Evolutionary conservation across 2,888 invertebrate species (phyloP).

Genomic region (Nycteola revayana): DNA sequence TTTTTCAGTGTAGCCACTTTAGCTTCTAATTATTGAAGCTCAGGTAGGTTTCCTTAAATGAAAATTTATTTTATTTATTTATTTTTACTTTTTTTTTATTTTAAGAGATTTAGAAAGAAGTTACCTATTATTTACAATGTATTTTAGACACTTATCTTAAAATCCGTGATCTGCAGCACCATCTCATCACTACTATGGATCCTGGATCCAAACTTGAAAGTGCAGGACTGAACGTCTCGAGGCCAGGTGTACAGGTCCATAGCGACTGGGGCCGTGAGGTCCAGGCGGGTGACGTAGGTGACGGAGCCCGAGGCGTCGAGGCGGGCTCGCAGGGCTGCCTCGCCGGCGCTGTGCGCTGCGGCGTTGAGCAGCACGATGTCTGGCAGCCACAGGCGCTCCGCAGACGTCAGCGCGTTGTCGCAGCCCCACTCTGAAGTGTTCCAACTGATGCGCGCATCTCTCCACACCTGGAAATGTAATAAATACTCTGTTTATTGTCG

Average conservation of each 20-base stretch:
- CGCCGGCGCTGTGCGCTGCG: conserved; percentile 82
- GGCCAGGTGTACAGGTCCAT: conserved; percentile 86
- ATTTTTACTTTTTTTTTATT: no score
- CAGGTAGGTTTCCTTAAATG: no score
- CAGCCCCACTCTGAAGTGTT: conserved; percentile 85
- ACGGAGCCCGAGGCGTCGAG: conserved; percentile 84
- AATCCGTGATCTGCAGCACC: conserved; percentile 47
- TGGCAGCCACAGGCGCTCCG: conserved; percentile 90
- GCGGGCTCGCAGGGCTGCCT: conserved; percentile 86
- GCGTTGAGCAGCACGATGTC: conserved; percentile 88
- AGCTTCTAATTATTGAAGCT: no score
- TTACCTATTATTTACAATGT: no score
- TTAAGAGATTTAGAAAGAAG: no score
- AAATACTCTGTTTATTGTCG: no score
- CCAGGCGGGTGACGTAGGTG: conserved; percentile 48
- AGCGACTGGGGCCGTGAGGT: conserved; percentile 52
- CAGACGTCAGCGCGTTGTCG: conserved; percentile 81
- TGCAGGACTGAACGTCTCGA: conserved; percentile 85
- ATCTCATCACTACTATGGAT: conserved; percentile 84
- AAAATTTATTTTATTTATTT: no score
- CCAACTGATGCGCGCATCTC: conserved; percentile 88
- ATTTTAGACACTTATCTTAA: conserved; percentile 37
- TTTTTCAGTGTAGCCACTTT: no score
- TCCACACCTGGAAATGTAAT: conserved; percentile 84
- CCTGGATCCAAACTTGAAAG: conserved; percentile 88